Percentiles rank a stretch among this genome's conserved stretches.
Conservation (phyloP, 2,888 invertebrate species). For the Nematopogon swammerdamellus region DNA sequence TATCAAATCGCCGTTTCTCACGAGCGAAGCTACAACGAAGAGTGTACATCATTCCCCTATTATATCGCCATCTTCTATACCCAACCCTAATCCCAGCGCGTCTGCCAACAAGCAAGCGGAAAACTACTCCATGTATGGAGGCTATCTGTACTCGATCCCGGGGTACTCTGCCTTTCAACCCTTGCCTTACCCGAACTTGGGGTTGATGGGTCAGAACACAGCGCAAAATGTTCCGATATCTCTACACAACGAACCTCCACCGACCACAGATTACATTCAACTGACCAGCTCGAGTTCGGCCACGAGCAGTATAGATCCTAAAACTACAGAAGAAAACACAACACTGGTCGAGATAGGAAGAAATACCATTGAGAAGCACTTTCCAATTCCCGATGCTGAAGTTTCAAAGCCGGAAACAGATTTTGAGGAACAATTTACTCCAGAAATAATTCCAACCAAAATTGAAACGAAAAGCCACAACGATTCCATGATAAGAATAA, state of each 20-base stretch:
- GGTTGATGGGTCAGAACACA: background rate
- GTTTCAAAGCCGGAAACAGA: constrained; percentile 24
- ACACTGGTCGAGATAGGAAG: background rate
- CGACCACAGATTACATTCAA: constrained; percentile 1
- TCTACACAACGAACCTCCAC: background rate
- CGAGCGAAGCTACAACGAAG: constrained; percentile 16
- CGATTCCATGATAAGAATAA: constrained; percentile 33
- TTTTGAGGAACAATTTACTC: constrained; percentile 38
- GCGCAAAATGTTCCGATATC: background rate
- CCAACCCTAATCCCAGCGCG: constrained; percentile 43
- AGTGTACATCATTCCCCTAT: constrained; percentile 36
- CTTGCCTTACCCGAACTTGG: constrained; percentile 22
- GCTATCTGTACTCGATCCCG: constrained; percentile 40
- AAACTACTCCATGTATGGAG: constrained; percentile 33
- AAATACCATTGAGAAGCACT: background rate
- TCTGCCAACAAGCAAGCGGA: constrained; percentile 33
- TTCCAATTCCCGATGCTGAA: constrained; percentile 5
- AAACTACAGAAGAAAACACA: background rate
- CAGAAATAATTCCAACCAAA: constrained; percentile 28
- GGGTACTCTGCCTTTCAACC: constrained; percentile 49
- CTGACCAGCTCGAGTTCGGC: constrained; percentile 1
- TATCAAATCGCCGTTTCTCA: constrained; percentile 8
- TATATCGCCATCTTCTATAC: constrained; percentile 49
- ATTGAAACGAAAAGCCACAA: constrained; percentile 12
- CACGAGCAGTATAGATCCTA: background rate